Evolutionary conservation across 1,140 invertebrate genomes (phyloP).

Genomic region (Trinorchestia longiramus): DNA sequence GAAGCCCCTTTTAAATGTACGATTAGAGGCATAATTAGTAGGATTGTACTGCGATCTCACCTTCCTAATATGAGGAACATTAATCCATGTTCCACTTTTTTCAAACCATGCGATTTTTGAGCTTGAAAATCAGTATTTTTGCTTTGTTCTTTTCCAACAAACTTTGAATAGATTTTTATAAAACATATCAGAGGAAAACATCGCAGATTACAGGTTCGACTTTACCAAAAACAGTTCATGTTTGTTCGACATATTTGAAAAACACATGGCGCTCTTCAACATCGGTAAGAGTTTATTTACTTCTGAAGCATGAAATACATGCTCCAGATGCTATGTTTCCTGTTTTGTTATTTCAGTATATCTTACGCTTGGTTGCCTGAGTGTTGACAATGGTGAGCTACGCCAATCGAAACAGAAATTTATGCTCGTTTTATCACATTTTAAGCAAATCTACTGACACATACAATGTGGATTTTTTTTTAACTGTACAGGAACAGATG

Average conservation of each 20-base stretch:
- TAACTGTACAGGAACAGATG: too few species aligned
- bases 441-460: too few species aligned
- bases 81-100: neutral
- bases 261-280: neutral
- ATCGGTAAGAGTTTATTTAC: neutral
- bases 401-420: too few species aligned
- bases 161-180: neutral
- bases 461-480: too few species aligned
- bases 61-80: neutral
- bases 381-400: too few species aligned
- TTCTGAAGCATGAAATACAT: neutral
- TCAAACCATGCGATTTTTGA: neutral
- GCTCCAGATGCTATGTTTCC: neutral
- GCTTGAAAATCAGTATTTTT: neutral
- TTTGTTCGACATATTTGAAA: neutral
- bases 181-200: neutral
- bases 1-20: slow-evolving; percentile 20
- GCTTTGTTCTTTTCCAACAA: neutral
- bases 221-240: neutral
- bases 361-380: too few species aligned
- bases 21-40: slow-evolving; percentile 33
- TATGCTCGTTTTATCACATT: too few species aligned
- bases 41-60: neutral
- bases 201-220: neutral
- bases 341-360: neutral